These are phyloP conservation scores for Orchestia grillus DNA, from an alignment of 1,140 invertebrate genomes.

Conservation along the genomic window DNA sequence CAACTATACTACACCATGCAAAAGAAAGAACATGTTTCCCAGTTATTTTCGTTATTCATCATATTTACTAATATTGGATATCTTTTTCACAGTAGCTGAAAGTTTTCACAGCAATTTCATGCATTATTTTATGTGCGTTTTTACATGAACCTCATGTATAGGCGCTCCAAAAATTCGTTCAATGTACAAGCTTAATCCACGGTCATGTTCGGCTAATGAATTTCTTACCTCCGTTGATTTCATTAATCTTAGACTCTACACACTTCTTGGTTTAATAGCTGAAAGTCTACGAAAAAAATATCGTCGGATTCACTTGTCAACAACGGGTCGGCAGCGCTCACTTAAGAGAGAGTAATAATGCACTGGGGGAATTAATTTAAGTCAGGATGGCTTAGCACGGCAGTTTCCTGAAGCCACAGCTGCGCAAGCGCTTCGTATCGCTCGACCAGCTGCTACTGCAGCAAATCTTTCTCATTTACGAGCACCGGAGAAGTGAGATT, in stretches of 20 bases:
- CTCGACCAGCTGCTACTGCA: neutral
- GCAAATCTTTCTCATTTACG: neutral
- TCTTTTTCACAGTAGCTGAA: too few relatives aligned
- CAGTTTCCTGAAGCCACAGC: neutral
- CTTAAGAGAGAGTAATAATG: neutral
- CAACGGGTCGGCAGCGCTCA: neutral
- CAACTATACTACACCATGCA: too few relatives aligned
- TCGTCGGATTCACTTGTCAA: neutral
- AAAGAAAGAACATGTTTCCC: too few relatives aligned
- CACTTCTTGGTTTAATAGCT: neutral
- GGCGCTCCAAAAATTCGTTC: too few relatives aligned
- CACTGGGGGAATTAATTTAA: neutral
- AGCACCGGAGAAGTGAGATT: neutral
- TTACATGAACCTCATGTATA: too few relatives aligned
- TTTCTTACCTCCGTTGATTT: neutral
- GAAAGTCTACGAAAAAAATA: neutral
- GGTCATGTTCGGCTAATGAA: neutral
- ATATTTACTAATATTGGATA: too few relatives aligned
- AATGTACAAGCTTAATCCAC: neutral
- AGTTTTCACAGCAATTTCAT: too few relatives aligned
- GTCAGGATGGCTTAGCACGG: neutral
- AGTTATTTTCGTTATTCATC: too few relatives aligned
- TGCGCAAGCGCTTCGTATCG: neutral
- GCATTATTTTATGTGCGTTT: too few relatives aligned
- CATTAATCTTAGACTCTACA: neutral